A percentile compares a stretch with the other conserved stretches of the same genome.
These are phyloP conservation scores for Onychomys leucogaster DNA, from an alignment of 2,797 vertebrate genomes.

Conservation along the genomic window DNA sequence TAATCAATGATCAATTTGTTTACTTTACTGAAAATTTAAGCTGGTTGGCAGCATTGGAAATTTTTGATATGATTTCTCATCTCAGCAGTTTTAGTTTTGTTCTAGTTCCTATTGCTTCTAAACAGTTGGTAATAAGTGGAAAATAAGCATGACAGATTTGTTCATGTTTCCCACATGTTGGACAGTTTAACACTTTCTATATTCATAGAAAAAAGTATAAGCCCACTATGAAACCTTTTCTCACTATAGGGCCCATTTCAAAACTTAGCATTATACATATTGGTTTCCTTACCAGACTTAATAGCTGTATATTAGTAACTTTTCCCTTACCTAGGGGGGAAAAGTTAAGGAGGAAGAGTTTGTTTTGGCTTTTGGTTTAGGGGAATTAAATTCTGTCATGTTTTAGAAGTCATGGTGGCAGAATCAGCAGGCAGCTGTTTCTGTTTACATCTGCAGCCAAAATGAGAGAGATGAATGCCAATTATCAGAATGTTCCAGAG, in stretches of 20 bases:
- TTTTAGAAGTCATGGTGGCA: not conserved
- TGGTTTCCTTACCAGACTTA: slow-evolving; percentile 34
- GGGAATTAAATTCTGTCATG: not conserved
- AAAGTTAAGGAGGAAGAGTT: not conserved
- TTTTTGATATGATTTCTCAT: slow-evolving; percentile 57
- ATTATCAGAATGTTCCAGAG: not conserved
- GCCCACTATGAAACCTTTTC: not conserved
- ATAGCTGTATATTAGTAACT: not conserved
- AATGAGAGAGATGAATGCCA: not conserved
- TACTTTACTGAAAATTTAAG: slow-evolving; percentile 61
- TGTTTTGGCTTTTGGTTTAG: not conserved
- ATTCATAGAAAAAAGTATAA: slow-evolving; percentile 49
- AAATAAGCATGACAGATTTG: slow-evolving; percentile 64
- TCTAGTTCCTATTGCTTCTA: slow-evolving; percentile 63
- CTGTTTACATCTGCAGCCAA: not conserved
- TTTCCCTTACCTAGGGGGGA: not conserved
- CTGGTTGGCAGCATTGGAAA: not conserved
- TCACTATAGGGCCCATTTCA: not conserved
- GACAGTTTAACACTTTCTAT: slow-evolving; percentile 25
- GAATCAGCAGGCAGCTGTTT: not conserved
- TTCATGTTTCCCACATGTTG: slow-evolving; percentile 50
- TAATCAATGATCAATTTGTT: slow-evolving; percentile 68
- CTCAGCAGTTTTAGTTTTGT: slow-evolving; percentile 49
- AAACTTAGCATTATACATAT: not conserved
- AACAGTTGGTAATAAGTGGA: slow-evolving; percentile 70